phyloP scores from a whole-genome alignment of 2,113 vertebrate species.

The Paratilapia polleni region DNA sequence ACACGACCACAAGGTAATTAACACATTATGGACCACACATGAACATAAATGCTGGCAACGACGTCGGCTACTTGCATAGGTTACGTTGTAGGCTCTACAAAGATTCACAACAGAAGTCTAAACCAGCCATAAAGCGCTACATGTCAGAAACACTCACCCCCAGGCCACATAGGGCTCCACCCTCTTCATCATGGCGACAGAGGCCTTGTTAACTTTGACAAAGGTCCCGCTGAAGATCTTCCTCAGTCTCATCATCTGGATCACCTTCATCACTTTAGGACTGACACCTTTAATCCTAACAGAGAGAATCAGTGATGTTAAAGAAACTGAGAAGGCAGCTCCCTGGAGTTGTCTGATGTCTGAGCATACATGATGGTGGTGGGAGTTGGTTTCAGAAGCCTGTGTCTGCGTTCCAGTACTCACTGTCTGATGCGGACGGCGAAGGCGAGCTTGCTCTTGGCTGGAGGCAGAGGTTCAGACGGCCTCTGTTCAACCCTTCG shows the following conservation, averaged over 20 bases:
- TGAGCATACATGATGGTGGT: too few relatives aligned
- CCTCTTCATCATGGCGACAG: constrained; percentile 82
- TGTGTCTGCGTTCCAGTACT: constrained; percentile 38
- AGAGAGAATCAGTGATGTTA: neutral
- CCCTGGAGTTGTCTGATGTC: too few relatives aligned
- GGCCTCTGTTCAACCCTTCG: constrained; percentile 80
- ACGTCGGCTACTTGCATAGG: too few relatives aligned
- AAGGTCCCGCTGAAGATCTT: constrained; percentile 91
- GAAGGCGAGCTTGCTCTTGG: constrained; percentile 86
- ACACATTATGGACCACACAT: too few relatives aligned
- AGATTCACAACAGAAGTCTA: too few relatives aligned
- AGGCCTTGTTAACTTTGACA: constrained; percentile 83
- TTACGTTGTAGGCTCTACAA: too few relatives aligned
- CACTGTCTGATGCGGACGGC: constrained; percentile 88
- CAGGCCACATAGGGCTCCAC: constrained; percentile 94
- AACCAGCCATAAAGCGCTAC: neutral
- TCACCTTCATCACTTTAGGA: constrained; percentile 77
- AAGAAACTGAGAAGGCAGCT: neutral
- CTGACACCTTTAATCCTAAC: constrained; percentile 88
- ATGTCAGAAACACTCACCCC: constrained; percentile 83
- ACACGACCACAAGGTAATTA: too few relatives aligned
- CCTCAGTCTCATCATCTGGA: constrained; percentile 84
- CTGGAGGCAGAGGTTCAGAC: constrained; percentile 57
- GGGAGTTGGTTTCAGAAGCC: neutral
- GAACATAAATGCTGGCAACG: too few relatives aligned